These are phyloP conservation scores for Limanda limanda DNA, from an alignment of 2,113 vertebrate species.

Conservation along the genomic window DNA sequence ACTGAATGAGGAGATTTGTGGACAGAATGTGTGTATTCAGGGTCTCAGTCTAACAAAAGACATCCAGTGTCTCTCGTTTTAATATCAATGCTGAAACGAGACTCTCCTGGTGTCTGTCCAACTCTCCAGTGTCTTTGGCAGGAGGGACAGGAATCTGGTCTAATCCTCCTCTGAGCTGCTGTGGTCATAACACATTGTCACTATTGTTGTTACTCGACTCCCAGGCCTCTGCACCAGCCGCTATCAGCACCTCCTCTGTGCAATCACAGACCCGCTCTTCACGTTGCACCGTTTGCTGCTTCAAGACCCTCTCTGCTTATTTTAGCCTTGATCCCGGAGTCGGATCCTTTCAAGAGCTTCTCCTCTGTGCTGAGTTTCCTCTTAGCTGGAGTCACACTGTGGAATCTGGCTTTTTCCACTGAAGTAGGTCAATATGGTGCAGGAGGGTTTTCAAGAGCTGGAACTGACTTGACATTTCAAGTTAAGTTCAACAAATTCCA, in stretches of 20 bases:
- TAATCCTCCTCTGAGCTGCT: constrained; percentile 9
- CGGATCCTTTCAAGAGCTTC: constrained; percentile 6
- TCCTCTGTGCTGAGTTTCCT: neutral
- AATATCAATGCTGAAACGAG: neutral
- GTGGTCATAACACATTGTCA: neutral
- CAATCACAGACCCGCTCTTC: neutral
- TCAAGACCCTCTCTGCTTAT: neutral
- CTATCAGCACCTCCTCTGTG: neutral
- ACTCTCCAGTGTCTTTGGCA: constrained; percentile 1
- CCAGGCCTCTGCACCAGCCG: neutral
- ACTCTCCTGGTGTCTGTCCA: neutral
- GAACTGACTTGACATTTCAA: neutral
- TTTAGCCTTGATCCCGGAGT: neutral
- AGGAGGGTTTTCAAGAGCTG: neutral
- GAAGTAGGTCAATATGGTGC: neutral
- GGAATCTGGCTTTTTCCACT: neutral
- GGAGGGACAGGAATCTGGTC: constrained; percentile 5
- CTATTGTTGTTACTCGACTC: constrained; percentile 10
- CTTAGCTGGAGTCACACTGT: neutral
- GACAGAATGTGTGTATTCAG: neutral
- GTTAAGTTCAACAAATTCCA: no score
- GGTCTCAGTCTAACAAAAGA: neutral
- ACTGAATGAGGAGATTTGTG: neutral
- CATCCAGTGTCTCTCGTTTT: neutral
- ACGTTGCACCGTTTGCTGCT: neutral